Evolutionary conservation across 2,888 invertebrate genomes (phyloP).

Genomic region (Volucella inanis): DNA sequence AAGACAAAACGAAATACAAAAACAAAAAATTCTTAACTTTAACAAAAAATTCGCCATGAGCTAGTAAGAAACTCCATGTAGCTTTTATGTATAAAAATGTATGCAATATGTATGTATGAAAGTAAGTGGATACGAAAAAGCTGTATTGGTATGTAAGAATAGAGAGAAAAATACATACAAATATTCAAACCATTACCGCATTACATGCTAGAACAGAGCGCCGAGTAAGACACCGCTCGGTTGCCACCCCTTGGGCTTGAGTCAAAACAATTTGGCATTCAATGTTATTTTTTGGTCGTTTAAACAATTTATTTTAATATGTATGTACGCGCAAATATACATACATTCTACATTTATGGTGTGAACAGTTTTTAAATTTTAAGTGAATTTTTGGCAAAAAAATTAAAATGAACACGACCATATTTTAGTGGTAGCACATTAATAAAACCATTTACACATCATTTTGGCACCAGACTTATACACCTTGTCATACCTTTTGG

Average conservation of each 20-base stretch:
- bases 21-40: slow-evolving; percentile 52
- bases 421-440: not conserved
- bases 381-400: slow-evolving; percentile 50
- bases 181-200: slow-evolving; percentile 57
- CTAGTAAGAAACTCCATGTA: slow-evolving; percentile 15
- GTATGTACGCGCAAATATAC: not conserved
- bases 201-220: slow-evolving; percentile 45
- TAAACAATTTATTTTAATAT: not conserved
- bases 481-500: slow-evolving; percentile 1
- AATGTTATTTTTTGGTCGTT: slow-evolving; percentile 12
- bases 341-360: slow-evolving; percentile 37
- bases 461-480: slow-evolving; percentile 46
- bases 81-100: slow-evolving; percentile 21
- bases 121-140: no score
- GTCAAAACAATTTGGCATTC: slow-evolving; percentile 60
- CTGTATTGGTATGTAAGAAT: not conserved
- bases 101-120: not conserved
- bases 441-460: slow-evolving; percentile 23
- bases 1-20: slow-evolving; percentile 44
- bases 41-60: slow-evolving; percentile 42
- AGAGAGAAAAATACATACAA: no score
- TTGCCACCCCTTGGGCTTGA: slow-evolving; percentile 27
- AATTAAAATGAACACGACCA: slow-evolving; percentile 18
- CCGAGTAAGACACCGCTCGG: slow-evolving; percentile 44
- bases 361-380: slow-evolving; percentile 60